These are phyloP conservation scores for Hephaestus fuliginosus DNA, from an alignment of 2,797 vertebrate genomes.

Conservation along the genomic window DNA sequence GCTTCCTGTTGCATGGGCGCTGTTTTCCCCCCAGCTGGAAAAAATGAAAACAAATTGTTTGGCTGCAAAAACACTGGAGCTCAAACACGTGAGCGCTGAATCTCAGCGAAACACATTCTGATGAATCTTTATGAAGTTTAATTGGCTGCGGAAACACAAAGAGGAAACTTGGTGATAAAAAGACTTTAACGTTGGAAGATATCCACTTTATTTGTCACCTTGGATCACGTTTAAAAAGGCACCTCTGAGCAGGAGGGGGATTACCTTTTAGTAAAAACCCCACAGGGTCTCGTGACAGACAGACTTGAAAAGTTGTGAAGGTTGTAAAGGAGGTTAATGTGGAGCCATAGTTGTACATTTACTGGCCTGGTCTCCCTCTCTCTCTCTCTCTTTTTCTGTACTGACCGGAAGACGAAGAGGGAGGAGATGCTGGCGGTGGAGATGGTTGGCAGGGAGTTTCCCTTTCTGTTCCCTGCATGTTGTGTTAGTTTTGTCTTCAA, in stretches of 20 bases:
- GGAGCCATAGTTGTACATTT: constrained; percentile 53
- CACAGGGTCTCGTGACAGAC: not conserved
- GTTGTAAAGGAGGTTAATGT: constrained; percentile 21
- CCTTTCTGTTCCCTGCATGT: constrained; percentile 32
- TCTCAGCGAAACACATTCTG: no score
- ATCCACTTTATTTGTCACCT: not conserved
- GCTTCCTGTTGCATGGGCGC: not conserved
- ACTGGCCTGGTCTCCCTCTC: constrained; percentile 18
- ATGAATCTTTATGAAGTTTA: no score
- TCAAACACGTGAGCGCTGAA: no score
- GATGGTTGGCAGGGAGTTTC: constrained; percentile 29
- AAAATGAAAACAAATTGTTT: no score
- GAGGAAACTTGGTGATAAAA: not conserved
- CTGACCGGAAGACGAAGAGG: constrained; percentile 34
- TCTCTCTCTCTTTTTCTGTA: constrained; percentile 1
- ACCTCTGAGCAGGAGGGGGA: not conserved
- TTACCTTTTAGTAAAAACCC: no score
- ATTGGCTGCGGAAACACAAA: no score
- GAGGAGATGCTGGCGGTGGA: not conserved
- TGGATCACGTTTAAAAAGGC: not conserved
- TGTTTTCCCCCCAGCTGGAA: not conserved
- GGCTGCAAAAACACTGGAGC: no score
- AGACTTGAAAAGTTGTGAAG: not conserved
- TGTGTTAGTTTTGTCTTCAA: constrained; percentile 45
- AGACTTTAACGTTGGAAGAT: not conserved